Evolutionary conservation across 2,797 vertebrate species (phyloP).

Genomic region (Rhynchotus rufescens): DNA sequence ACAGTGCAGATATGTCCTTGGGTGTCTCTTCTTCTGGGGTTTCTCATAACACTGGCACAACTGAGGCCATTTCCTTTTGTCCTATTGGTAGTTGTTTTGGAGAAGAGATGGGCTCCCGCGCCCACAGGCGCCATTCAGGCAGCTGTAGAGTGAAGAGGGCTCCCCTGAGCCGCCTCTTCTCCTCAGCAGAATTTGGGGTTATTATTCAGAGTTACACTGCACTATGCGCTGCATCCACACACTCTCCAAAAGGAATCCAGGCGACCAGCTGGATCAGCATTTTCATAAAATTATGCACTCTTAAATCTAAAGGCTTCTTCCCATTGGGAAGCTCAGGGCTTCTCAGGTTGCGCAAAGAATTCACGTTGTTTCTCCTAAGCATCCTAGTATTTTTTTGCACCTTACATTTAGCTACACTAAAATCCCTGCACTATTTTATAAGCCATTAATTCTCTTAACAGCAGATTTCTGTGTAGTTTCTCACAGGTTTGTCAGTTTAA

Average conservation of each 20-base stretch:
- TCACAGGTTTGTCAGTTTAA: neutral
- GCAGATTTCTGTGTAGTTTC: neutral
- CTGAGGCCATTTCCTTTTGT: too few relatives aligned
- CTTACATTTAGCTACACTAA: neutral
- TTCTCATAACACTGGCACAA: too few relatives aligned
- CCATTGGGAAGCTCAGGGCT: neutral
- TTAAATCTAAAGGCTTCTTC: neutral
- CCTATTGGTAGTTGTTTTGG: too few relatives aligned
- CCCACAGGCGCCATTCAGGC: too few relatives aligned
- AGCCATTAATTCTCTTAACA: rapidly evolving
- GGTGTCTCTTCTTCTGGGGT: too few relatives aligned
- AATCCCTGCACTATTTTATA: neutral
- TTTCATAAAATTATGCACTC: neutral
- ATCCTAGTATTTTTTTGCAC: neutral
- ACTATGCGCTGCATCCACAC: neutral
- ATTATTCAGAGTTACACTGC: too few relatives aligned
- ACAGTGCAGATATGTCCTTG: too few relatives aligned
- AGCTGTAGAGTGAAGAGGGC: too few relatives aligned
- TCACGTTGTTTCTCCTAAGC: neutral
- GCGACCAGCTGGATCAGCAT: neutral
- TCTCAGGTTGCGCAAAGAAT: neutral
- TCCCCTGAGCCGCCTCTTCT: too few relatives aligned
- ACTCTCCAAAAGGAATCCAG: neutral
- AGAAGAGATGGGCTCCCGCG: too few relatives aligned
- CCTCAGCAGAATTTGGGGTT: neutral